These are phyloP conservation scores for Drosophila grimshawi DNA, from an alignment of 1,140 invertebrate species.

Conservation along the genomic window DNA sequence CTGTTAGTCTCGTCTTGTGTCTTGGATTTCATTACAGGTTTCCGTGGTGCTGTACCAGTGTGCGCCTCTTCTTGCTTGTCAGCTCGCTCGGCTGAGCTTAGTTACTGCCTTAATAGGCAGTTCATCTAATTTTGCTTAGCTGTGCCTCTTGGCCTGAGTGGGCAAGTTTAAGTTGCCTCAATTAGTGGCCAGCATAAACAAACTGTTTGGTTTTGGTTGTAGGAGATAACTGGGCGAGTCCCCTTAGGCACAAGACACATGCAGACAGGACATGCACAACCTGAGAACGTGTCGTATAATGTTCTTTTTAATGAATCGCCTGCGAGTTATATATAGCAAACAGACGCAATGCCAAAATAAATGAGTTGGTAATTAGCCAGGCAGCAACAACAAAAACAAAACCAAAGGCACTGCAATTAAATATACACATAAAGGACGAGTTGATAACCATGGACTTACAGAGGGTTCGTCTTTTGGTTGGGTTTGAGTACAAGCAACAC, in stretches of 20 bases:
- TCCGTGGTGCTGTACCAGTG: background rate
- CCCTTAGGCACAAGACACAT: constrained; percentile 18
- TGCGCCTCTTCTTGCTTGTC: background rate
- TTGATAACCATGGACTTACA: background rate
- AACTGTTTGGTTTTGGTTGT: constrained; percentile 22
- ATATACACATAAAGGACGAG: background rate
- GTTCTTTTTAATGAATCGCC: constrained; percentile 72
- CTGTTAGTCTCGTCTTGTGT: too few relatives aligned
- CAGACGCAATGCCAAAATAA: constrained; percentile 45
- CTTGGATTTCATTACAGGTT: background rate
- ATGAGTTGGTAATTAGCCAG: constrained; percentile 66
- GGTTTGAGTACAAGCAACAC: constrained; percentile 41
- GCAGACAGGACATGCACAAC: constrained; percentile 20
- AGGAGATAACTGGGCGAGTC: constrained; percentile 20
- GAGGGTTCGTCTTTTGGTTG: constrained; percentile 26
- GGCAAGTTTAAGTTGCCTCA: constrained; percentile 68
- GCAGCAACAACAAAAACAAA: constrained; percentile 33
- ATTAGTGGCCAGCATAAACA: constrained; percentile 60
- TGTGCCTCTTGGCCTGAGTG: constrained; percentile 39
- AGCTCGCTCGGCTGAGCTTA: background rate
- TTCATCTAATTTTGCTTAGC: constrained; percentile 43
- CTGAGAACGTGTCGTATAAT: constrained; percentile 50
- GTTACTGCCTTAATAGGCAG: constrained; percentile 16
- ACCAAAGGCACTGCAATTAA: constrained; percentile 1
- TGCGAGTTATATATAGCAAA: constrained; percentile 54